Evolutionary conservation across 2,797 vertebrate genomes (phyloP), one percentile per base, ranked within the genome.

Genomic region (Muscicapa comitata): DNA sequence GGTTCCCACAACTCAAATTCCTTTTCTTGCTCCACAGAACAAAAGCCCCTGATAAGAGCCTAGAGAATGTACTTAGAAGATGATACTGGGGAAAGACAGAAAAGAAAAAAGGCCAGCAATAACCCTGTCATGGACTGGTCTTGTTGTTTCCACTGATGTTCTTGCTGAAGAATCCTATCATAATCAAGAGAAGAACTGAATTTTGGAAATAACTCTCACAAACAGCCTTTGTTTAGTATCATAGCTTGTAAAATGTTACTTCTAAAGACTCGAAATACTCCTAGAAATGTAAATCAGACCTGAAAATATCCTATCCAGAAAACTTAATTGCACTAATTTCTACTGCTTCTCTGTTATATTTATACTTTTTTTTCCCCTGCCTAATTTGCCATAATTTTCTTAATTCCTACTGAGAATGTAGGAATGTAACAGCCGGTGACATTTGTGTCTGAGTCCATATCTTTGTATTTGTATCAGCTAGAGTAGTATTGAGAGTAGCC

Each of bases 381-480:
- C 53, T 70, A n/a, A 42, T 72, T 78, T 71, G 5, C 9, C 13
- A 43, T 19, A 0, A 3, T 73, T 86, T 84, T 86, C 18, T 78
- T 85, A 26, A 55, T 47, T 84, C 42, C 18, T 86, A 16, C 58
- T 66, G 53, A 86, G 57, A 12, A 10, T 86, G 17, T 33, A 54
- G 84, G 9, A 21, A 48, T 28, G 9, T 63, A 82, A 86, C 85
- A 91, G 68, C 75, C 77, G 90, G n/a, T 91, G 88, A 77, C 76
- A 95, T 93, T 95, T 93, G 26, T 74, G 42, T 59, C n/a, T 91
- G 40, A 90, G 26, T 86, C 67, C 40, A 38, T 63, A 78, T 88
- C 38, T 31, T 61, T 54, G 17, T 72, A 61, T 86, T 90, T 91
- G 83, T 77, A 67, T 90, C 57, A 86, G 43, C 18, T 79, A 73